Evolutionary conservation across 2,113 vertebrate genomes (phyloP), one percentile per base, ranked within the genome.

Genomic region (Thamnophis sirtalis): DNA sequence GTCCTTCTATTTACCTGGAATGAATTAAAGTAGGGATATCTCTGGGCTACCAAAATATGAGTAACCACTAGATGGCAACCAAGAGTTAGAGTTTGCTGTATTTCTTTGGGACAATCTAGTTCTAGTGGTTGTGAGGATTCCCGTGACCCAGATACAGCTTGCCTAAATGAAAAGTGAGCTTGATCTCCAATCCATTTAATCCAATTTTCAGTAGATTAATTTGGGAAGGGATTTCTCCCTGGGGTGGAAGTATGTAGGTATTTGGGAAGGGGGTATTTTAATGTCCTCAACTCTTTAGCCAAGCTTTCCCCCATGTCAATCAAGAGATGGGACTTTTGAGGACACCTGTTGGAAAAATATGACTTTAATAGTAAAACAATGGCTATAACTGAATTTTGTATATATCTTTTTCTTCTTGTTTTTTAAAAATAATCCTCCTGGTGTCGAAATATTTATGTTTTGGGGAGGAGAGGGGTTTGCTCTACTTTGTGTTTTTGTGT

Each of bases 181-280:
- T 38, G 33, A 84, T 56, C 90, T 94, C 87, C 95, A 95, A 96
- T 96, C 96, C 94, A 28, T 5, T 86, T 96, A 96, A 96, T 96
- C 96, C 92, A 60, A 90, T 50, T 73, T 0, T 3, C 9, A 0
- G 0, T 91, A 92, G 80, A 95, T 95, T 96, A 96, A 96, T 95
- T 96, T 94, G 92, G 95, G 49, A 91, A 91, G 84, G 0, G 0
- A 93, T 92, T 95, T 95, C 92, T 93, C 68, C 63, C 86, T 89
- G 8, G 4, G 88, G 4, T 89, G n/a, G 56, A 87, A 87, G n/a
- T 87, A 91, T 68, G 56, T 87, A 22, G 48, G 85, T 68, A 80
- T 43, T 38, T 33, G 28, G 84, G 28, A 60, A 49, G 53, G n/a
- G 3, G 55, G n/a, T 92, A 17, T 54, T 91, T 24, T 87, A 58